phyloP scores from a whole-genome alignment of 2,113 vertebrate species.

The Salvator merianae region DNA sequence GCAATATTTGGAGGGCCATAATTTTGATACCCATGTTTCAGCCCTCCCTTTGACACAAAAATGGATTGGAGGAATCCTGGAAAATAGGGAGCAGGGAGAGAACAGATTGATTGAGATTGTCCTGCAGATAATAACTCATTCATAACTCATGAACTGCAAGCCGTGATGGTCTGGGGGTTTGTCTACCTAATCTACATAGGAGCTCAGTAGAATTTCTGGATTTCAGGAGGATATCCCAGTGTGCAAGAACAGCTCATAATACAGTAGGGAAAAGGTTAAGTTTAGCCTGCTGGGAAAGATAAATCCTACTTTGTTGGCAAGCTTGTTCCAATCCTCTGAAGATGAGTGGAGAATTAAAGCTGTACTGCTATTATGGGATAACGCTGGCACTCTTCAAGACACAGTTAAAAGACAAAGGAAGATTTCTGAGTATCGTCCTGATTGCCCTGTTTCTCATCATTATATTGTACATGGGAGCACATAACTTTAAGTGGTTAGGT shows the following conservation, averaged over 20 bases:
- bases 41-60: neutral
- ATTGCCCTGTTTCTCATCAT: neutral
- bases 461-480: neutral
- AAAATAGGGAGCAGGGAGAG: conserved; percentile 25
- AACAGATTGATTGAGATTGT: conserved; percentile 16
- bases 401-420: conserved; percentile 25
- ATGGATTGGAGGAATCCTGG: neutral
- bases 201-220: conserved; percentile 42
- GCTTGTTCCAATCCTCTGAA: conserved; percentile 31
- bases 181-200: conserved; percentile 46
- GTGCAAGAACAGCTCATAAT: conserved; percentile 30
- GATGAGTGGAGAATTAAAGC: conserved; percentile 42
- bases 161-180: conserved; percentile 38
- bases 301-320: conserved; percentile 49
- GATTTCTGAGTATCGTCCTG: neutral
- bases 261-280: conserved; percentile 45
- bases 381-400: conserved; percentile 27
- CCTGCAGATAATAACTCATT: conserved; percentile 51
- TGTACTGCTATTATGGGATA: conserved; percentile 28
- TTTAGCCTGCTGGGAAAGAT: conserved; percentile 52
- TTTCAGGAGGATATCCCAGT: conserved; percentile 33
- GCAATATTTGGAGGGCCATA: too few relatives aligned
- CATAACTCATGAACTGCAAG: conserved; percentile 48
- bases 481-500: neutral
- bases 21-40: too few relatives aligned